Conservation (phyloP, 2,797 vertebrate species). For the Coregonus ussuriensis region DNA sequence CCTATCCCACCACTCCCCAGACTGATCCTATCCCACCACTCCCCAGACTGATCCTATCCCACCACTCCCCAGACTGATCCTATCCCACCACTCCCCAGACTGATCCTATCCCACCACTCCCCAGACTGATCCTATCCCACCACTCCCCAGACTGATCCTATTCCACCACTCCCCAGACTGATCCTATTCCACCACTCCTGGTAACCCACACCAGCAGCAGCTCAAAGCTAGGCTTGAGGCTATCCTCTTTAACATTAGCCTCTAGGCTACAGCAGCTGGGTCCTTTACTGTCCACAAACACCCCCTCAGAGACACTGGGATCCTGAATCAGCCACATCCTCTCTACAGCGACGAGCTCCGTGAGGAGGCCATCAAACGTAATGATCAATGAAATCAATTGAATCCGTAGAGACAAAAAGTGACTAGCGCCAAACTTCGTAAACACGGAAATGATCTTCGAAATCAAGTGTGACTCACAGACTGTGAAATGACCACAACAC, state of each 20-base stretch:
- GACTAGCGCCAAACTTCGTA: slow-evolving; percentile 50
- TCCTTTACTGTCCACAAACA: too few species aligned
- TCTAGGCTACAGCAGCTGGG: too few species aligned
- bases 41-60: too few species aligned
- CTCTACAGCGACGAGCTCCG: slow-evolving; percentile 31
- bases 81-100: too few species aligned
- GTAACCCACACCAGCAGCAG: slow-evolving; percentile 23
- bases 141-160: too few species aligned
- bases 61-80: too few species aligned
- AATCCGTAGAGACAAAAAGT: slow-evolving; percentile 47
- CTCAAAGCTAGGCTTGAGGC: slow-evolving; percentile 23
- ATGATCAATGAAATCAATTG: slow-evolving; percentile 62
- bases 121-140: too few species aligned
- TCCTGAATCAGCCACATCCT: slow-evolving; percentile 18
- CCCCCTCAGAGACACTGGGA: not conserved
- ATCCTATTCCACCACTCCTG: too few species aligned
- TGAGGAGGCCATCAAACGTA: slow-evolving; percentile 63
- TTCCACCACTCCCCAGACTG: too few species aligned
- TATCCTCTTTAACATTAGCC: slow-evolving; percentile 21
- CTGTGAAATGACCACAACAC: slow-evolving; percentile 69
- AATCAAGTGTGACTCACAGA: slow-evolving; percentile 66
- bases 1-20: too few species aligned
- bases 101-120: too few species aligned
- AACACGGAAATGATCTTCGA: slow-evolving; percentile 61
- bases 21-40: too few species aligned